phyloP scores from a whole-genome alignment of 2,888 invertebrate species.

The Lordiphosa fenestrarum region DNA sequence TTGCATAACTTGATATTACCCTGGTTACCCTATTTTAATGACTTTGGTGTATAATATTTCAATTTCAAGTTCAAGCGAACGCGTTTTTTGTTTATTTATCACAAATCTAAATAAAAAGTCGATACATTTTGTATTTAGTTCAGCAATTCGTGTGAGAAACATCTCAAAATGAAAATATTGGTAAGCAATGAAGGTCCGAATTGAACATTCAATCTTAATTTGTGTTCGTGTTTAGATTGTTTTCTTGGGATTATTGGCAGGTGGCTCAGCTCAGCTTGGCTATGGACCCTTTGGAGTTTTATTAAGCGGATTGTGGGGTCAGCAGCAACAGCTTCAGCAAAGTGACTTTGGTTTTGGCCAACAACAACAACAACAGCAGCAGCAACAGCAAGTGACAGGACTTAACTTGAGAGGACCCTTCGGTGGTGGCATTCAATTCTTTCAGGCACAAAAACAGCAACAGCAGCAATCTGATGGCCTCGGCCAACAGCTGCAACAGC shows the following conservation, averaged over 20 bases:
- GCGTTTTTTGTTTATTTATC: too few relatives aligned
- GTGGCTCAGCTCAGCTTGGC: slow-evolving; percentile 14
- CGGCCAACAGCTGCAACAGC: slow-evolving; percentile 29
- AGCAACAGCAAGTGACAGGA: slow-evolving; percentile 29
- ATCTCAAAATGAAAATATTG: slow-evolving; percentile 6
- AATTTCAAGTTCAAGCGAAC: too few relatives aligned
- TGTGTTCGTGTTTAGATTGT: slow-evolving; percentile 19
- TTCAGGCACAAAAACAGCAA: slow-evolving; percentile 14
- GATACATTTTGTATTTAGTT: too few relatives aligned
- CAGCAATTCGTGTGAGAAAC: background rate
- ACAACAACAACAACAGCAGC: slow-evolving; percentile 22
- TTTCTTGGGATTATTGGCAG: slow-evolving; percentile 10
- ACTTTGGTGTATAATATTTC: too few relatives aligned
- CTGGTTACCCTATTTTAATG: too few relatives aligned
- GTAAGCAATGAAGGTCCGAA: background rate
- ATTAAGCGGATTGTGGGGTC: slow-evolving; percentile 14
- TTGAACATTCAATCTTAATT: too few relatives aligned
- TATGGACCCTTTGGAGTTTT: slow-evolving; percentile 21
- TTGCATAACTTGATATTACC: too few relatives aligned
- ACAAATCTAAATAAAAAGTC: too few relatives aligned
- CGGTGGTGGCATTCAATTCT: slow-evolving; percentile 26
- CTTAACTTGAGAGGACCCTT: slow-evolving; percentile 28
- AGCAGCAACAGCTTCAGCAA: slow-evolving; percentile 19
- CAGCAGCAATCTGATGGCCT: too few relatives aligned
- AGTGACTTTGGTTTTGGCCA: slow-evolving; percentile 25